A percentile compares a stretch with the other conserved stretches of the same genome.
These are phyloP conservation scores for Ametastegia equiseti DNA, from an alignment of 2,888 invertebrate genomes.

Conservation along the genomic window DNA sequence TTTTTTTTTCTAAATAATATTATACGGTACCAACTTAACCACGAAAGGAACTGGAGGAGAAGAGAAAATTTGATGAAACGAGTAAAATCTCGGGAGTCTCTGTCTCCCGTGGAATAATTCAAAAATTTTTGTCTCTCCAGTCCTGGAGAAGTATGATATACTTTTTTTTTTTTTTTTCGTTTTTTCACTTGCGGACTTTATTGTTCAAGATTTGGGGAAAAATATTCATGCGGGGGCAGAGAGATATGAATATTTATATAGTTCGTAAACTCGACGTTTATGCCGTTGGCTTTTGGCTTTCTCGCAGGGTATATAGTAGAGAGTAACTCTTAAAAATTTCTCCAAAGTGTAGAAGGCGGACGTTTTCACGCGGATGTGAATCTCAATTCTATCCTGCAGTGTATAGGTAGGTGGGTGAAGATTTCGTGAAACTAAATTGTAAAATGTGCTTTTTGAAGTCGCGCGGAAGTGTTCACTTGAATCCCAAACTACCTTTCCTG, in stretches of 20 bases:
- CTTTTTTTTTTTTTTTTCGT: no score
- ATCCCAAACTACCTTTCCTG: background rate
- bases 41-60: background rate
- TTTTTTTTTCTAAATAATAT: no score
- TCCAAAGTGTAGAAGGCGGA: background rate
- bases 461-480: background rate
- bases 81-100: background rate
- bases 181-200: background rate
- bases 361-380: background rate
- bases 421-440: no score
- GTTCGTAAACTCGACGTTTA: background rate
- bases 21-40: no score
- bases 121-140: background rate
- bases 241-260: conserved; percentile 31
- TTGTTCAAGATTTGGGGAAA: background rate
- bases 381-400: background rate
- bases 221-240: background rate
- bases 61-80: background rate
- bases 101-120: background rate
- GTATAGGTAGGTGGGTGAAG: no score
- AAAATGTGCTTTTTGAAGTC: background rate
- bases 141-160: background rate
- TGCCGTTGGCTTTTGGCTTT: background rate
- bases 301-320: background rate
- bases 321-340: conserved; percentile 4